phyloP scores from a whole-genome alignment of 2,888 invertebrate genomes.

The Hemicrepidius hirtus region DNA sequence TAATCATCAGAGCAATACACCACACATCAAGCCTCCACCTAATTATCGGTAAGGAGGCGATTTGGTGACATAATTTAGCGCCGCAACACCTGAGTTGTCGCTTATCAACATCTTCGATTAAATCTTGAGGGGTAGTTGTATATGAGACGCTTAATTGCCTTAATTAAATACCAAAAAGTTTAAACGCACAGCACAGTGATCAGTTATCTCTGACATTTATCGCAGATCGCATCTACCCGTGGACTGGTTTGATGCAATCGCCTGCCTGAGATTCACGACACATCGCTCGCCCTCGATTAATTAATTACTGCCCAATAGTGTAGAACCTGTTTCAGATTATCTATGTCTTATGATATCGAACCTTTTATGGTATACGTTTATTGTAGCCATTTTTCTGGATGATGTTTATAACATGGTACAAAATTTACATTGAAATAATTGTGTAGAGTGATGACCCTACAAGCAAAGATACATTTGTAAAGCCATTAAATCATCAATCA shows the following conservation, averaged over 20 bases:
- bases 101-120: constrained; percentile 68
- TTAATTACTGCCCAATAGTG: constrained; percentile 67
- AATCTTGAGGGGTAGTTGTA: constrained; percentile 69
- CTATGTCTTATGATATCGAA: constrained; percentile 64
- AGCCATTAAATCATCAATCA: constrained; percentile 37
- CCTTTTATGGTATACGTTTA: constrained; percentile 66
- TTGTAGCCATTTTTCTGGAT: constrained; percentile 60
- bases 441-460: constrained; percentile 45
- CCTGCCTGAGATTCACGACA: constrained; percentile 63
- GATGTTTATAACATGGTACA: constrained; percentile 53
- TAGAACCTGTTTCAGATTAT: constrained; percentile 64
- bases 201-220: constrained; percentile 68
- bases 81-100: constrained; percentile 62
- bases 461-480: constrained; percentile 26
- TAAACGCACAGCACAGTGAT: constrained; percentile 68
- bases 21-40: constrained; percentile 65
- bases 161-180: constrained; percentile 71
- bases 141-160: constrained; percentile 71
- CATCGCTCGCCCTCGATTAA: constrained; percentile 64
- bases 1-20: constrained; percentile 60
- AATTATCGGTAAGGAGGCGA: constrained; percentile 63
- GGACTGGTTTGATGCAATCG: constrained; percentile 68
- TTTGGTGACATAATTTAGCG: constrained; percentile 67
- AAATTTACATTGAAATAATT: constrained; percentile 56
- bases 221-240: constrained; percentile 65